Evolutionary conservation across 2,797 vertebrate species (phyloP), one percentile per base, ranked within the genome.

Genomic region (Thamnophis elegans): DNA sequence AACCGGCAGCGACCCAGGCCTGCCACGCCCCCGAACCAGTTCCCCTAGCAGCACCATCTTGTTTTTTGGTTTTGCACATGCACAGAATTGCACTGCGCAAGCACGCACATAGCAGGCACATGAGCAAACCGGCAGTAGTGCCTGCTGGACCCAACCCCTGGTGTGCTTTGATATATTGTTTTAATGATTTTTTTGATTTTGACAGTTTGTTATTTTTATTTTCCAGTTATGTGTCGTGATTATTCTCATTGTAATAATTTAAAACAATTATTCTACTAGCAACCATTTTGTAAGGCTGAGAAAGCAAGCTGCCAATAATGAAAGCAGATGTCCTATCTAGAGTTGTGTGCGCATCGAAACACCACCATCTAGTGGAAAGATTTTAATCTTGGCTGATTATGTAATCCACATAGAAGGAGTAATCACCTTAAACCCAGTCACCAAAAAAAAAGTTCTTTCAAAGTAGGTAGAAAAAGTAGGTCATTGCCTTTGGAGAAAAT

Each of bases 351-450:
- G 12, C 53, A 90, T 87, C 53, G 2, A 55, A 47, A 42, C 47
- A 90, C 53, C 26, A 10, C 89, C 92, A 90, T 28, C 92, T 78
- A 87, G 89, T 92, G 92, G 92, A 36, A 32, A 32, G 10, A 73
- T 51, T 62, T 22, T 58, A 12, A 51, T 58, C 59, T 78, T 56
- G 16, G 36, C 51, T 88, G 47, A 47, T 36, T 90, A 5, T 26
- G 3, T 22, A 88, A 16, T 56, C 25, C 9, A 18, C 53, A 22
- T 22, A 9, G 4, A 36, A 55, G 13, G 13, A 56, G 4, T 56
- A 22, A 42, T 78, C 73, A 1, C 1, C 9, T 78, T 47, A 22
- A 47, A 47, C 9, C 73, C 73, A 47, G 73, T 73, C 20, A 82
- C 36, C 12, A 82, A 82, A 42, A 42, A 42, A 78, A 25, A 22